Conservation (phyloP, 2,113 vertebrate species). For the Condylura cristata region DNA sequence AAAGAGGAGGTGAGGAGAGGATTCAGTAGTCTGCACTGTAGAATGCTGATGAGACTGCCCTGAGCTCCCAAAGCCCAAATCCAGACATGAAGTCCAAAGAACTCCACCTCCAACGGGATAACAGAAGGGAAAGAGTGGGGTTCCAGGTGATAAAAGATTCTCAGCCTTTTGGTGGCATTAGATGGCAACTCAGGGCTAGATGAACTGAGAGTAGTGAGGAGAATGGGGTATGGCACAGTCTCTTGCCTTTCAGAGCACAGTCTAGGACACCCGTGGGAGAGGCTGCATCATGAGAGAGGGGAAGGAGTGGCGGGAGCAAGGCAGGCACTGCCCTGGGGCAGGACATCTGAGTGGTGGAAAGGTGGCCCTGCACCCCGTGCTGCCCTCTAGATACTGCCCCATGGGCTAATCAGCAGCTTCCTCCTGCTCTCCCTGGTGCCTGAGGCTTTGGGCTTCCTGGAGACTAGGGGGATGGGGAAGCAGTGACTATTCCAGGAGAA, state of each 20-base stretch:
- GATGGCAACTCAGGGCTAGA: no score
- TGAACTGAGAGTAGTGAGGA: neutral
- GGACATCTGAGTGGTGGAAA: neutral
- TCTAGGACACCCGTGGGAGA: neutral
- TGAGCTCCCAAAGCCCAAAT: neutral
- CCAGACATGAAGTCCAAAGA: neutral
- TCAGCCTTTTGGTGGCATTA: neutral
- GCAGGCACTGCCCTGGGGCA: neutral
- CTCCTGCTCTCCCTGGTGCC: neutral
- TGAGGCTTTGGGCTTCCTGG: neutral
- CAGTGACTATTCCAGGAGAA: no score
- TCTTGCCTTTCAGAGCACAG: neutral
- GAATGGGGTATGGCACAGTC: neutral
- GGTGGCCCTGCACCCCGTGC: accelerated
- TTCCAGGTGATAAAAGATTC: neutral
- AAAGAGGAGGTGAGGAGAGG: neutral
- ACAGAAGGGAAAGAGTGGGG: neutral
- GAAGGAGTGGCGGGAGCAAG: neutral
- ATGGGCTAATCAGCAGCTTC: neutral
- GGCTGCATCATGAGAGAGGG: neutral
- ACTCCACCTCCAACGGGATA: neutral
- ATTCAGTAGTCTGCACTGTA: neutral
- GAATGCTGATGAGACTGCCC: neutral
- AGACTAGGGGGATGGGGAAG: neutral
- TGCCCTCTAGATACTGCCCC: neutral